Evolutionary conservation across 2,113 vertebrate species (phyloP).

Genomic region (Chrysemys picta): DNA sequence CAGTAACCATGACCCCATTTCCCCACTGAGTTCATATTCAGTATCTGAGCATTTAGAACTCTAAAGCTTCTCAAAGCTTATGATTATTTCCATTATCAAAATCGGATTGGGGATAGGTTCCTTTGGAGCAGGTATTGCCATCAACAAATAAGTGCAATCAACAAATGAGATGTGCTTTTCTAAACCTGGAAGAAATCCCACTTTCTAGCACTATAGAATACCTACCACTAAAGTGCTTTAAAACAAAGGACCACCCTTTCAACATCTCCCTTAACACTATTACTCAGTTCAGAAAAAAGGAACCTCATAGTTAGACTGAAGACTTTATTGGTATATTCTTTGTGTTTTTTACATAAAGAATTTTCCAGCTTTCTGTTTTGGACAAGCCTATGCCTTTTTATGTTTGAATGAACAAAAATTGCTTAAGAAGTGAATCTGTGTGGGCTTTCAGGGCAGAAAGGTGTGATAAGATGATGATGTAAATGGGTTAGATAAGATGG

Average conservation of each 20-base stretch:
- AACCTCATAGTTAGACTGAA: not conserved
- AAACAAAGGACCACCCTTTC: not conserved
- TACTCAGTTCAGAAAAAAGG: not conserved
- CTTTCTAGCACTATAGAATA: not conserved
- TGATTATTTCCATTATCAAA: conserved; percentile 14
- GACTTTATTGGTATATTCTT: not conserved
- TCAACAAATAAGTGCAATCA: conserved; percentile 13
- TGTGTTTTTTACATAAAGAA: not conserved
- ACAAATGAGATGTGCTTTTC: not conserved
- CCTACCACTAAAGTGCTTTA: not conserved
- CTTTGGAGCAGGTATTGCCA: conserved; percentile 10
- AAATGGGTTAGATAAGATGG: not conserved
- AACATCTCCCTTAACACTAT: not conserved
- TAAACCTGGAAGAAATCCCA: not conserved
- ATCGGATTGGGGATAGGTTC: not conserved
- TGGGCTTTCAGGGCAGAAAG: not conserved
- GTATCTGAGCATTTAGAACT: not conserved
- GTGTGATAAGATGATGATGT: not conserved
- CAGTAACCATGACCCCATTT: not conserved
- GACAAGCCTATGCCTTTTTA: conserved; percentile 25
- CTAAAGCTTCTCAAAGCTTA: not conserved
- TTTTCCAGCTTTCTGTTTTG: not conserved
- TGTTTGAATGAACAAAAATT: not conserved
- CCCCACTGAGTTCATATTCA: not conserved
- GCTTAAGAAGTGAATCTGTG: not conserved